Evolutionary conservation across 2,113 vertebrate species (phyloP).

Genomic region (Lamprologus tigripictilis): DNA sequence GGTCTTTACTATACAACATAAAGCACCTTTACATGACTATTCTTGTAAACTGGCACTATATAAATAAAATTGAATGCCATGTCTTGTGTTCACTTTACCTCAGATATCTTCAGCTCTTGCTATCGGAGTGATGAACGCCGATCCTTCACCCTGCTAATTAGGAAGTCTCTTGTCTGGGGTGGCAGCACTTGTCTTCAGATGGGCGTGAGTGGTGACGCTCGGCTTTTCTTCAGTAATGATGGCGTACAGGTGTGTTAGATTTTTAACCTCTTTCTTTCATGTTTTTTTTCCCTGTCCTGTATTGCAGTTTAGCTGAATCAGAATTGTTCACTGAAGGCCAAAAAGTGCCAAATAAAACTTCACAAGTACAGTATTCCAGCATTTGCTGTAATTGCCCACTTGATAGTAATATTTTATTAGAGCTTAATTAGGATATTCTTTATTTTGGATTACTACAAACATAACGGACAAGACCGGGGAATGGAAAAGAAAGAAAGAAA

Average conservation of each 20-base stretch:
- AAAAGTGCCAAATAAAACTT: neutral
- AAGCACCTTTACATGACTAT: neutral
- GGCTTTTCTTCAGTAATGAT: slow-evolving; percentile 84
- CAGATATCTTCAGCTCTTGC: slow-evolving; percentile 74
- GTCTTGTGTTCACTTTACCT: neutral
- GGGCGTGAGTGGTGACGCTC: slow-evolving; percentile 76
- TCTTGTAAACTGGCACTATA: neutral
- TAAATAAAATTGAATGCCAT: neutral
- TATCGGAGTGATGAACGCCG: neutral
- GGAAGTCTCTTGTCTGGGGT: neutral
- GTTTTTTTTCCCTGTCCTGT: neutral
- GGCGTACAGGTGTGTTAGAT: slow-evolving; percentile 77
- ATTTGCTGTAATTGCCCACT: neutral
- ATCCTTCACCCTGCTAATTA: neutral
- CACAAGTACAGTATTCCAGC: neutral
- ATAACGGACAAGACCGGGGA: neutral
- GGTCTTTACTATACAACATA: neutral
- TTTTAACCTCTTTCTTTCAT: neutral
- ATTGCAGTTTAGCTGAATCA: neutral
- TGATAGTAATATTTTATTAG: neutral
- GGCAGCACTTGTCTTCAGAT: slow-evolving; percentile 81
- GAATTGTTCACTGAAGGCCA: neutral
- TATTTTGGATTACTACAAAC: neutral
- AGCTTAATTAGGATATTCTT: neutral
- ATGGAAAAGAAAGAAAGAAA: neutral